These are phyloP conservation scores for Tokudaia muenninki DNA, from an alignment of 2,797 vertebrate genomes.

Conservation along the genomic window DNA sequence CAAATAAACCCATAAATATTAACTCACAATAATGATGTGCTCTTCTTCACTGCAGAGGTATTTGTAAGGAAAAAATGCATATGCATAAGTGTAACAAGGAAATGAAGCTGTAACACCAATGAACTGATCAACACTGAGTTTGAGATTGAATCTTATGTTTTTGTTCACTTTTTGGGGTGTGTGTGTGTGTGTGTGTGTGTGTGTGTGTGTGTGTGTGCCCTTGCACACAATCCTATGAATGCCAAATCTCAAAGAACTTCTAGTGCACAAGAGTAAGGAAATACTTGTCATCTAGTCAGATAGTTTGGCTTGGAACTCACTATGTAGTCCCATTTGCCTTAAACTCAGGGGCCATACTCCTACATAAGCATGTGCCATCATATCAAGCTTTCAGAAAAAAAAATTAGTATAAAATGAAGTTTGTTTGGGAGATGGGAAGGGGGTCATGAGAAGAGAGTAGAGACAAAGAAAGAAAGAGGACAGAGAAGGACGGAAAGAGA, in stretches of 20 bases:
- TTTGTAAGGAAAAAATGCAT: conserved; percentile 57
- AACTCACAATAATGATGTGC: conserved; percentile 22
- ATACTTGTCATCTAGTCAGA: not conserved
- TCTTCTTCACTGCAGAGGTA: not conserved
- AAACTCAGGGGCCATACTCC: not conserved
- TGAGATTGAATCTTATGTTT: not conserved
- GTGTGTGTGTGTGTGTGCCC: not conserved
- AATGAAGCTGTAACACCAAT: conserved; percentile 9
- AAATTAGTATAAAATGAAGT: not conserved
- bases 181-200: not conserved
- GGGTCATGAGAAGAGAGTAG: not conserved
- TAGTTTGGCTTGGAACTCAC: not conserved
- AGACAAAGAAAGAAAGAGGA: not conserved
- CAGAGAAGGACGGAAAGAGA: not conserved
- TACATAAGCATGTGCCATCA: not conserved
- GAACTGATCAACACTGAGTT: conserved; percentile 16
- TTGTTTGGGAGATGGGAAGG: not conserved
- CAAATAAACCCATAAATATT: conserved; percentile 64
- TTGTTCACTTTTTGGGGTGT: not conserved
- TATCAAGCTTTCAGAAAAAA: not conserved
- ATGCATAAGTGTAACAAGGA: not conserved
- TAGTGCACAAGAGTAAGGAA: not conserved
- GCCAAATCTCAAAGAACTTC: not conserved
- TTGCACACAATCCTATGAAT: not conserved
- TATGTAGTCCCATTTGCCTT: not conserved